Conservation (phyloP, 2,797 vertebrate genomes). For the Bryconaethiops microstoma region DNA sequence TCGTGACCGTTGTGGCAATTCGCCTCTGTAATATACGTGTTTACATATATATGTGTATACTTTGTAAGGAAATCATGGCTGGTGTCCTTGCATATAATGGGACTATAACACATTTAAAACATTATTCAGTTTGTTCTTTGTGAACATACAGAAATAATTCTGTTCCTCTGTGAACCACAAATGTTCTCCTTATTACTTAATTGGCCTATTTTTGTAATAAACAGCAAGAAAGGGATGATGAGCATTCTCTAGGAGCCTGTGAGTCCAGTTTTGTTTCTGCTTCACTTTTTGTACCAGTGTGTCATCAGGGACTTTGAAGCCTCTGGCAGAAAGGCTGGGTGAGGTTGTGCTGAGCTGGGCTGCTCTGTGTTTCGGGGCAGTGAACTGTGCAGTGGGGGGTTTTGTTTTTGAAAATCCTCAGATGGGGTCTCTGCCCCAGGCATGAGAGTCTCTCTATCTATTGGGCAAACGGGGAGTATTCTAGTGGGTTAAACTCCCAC, state of each 20-base stretch:
- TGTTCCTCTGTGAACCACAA: background rate
- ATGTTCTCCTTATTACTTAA: background rate
- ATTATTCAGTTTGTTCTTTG: background rate
- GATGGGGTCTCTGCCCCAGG: conserved; percentile 25
- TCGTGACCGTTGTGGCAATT: no score
- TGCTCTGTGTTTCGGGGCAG: conserved; percentile 53
- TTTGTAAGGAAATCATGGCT: no score
- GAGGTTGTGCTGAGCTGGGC: conserved; percentile 44
- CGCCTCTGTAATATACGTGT: no score
- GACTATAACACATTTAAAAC: background rate
- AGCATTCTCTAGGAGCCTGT: background rate
- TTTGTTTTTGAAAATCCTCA: conserved; percentile 59
- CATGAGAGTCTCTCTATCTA: conserved; percentile 39
- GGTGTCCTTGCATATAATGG: background rate
- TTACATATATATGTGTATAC: no score
- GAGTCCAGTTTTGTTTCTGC: background rate
- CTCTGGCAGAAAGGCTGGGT: conserved; percentile 23
- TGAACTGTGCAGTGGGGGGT: conserved; percentile 52
- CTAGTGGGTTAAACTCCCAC: background rate
- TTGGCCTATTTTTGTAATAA: background rate
- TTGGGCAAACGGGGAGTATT: conserved; percentile 1
- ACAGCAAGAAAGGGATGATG: background rate
- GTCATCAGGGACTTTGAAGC: conserved; percentile 17
- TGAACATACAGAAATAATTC: background rate
- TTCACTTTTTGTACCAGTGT: background rate